A percentile compares a stretch with the other conserved stretches of the same genome.
Conservation (phyloP, 2,113 vertebrate genomes). For the Aix galericulata region DNA sequence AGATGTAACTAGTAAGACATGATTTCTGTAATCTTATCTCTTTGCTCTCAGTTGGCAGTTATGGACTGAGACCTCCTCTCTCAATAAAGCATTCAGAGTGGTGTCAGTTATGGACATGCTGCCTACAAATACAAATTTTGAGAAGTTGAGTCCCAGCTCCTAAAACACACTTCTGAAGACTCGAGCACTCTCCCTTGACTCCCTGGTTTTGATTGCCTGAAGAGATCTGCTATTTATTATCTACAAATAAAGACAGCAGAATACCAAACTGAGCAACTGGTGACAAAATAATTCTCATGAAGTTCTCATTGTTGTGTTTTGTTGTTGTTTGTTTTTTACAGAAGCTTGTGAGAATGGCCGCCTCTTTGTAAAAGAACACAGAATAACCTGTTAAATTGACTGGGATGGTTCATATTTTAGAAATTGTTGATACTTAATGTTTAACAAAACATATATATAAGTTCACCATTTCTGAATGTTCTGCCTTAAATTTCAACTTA, state of each 20-base stretch:
- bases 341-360: not conserved
- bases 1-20: not conserved
- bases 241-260: not conserved
- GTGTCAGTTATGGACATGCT: too few relatives aligned
- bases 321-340: not conserved
- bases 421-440: rapidly evolving
- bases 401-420: not conserved
- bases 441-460: not conserved
- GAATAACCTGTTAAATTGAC: not conserved
- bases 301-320: not conserved
- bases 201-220: not conserved
- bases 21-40: not conserved
- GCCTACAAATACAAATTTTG: not conserved
- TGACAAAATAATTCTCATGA: not conserved
- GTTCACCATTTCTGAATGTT: not conserved
- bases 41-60: not conserved
- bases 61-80: not conserved
- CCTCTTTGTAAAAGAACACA: not conserved
- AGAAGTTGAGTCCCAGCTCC: not conserved
- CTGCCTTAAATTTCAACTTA: not conserved
- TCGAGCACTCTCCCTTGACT: not conserved
- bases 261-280: not conserved
- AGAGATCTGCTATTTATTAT: not conserved
- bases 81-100: not conserved
- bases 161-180: not conserved